These are phyloP conservation scores for Agrotis exclamationis DNA, from an alignment of 2,888 invertebrate genomes.

Conservation along the genomic window DNA sequence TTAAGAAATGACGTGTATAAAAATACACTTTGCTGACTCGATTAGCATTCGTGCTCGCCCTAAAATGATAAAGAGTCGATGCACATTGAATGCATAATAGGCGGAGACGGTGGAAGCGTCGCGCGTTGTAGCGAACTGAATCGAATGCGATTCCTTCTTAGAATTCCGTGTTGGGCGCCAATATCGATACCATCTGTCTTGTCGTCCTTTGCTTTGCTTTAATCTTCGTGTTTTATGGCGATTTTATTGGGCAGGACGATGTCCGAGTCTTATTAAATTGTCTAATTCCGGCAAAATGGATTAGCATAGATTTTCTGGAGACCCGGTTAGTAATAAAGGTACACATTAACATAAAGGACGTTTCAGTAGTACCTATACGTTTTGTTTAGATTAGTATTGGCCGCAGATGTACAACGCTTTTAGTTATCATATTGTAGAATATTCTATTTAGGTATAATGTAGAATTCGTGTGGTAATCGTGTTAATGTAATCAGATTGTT, in stretches of 20 bases:
- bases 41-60: conserved; percentile 75
- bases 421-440: neutral
- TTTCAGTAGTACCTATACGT: conserved; percentile 3
- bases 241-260: conserved; percentile 46
- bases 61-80: conserved; percentile 77
- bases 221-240: conserved; percentile 46
- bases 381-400: neutral
- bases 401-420: neutral
- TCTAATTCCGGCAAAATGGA: conserved; percentile 35
- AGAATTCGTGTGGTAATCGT: conserved; percentile 62
- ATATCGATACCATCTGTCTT: conserved; percentile 59
- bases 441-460: conserved; percentile 42
- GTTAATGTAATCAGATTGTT: conserved; percentile 63
- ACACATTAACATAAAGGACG: conserved; percentile 29
- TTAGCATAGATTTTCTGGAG: conserved; percentile 37
- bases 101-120: conserved; percentile 46
- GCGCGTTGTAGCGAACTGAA: conserved; percentile 50
- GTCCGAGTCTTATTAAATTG: conserved; percentile 31
- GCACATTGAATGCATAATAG: conserved; percentile 74
- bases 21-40: conserved; percentile 77
- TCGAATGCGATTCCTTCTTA: conserved; percentile 65
- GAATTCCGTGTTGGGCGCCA: conserved; percentile 66
- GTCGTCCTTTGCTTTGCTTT: conserved; percentile 51
- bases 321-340: conserved; percentile 37
- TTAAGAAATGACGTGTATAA: conserved; percentile 84